Evolutionary conservation across 1,140 invertebrate species (phyloP), one percentile per base, ranked within the genome.

Genomic region (Drosophila pallidifrons): DNA sequence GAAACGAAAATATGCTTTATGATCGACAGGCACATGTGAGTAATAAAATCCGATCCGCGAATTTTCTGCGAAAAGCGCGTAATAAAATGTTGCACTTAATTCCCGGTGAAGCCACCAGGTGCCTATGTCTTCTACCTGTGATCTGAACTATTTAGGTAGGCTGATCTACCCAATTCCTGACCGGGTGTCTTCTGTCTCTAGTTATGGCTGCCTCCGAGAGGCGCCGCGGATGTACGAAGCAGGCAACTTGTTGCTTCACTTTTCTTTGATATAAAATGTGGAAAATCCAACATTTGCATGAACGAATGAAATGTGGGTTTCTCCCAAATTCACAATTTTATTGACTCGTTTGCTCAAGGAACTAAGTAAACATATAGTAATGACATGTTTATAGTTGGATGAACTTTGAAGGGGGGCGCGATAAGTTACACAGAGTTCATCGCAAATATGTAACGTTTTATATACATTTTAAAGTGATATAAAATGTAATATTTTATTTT

Each of bases 231-330:
- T 16, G 46, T 28, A n/a, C 8, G 5, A n/a, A 6, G 10, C 64
- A 65, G 75, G 77, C 70, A 85, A 90, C 81, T 81, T 85, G 81
- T 81, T 89, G 76, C 60, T 55, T 51, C 28, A 77, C 13, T 55
- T 76, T 82, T 91, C 88, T 85, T 87, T 91, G 88, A 91, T 91
- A 91, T 85, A 75, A 79, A 79, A 75, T 79, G 38, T 77, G 88
- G 88, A 88, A 91, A 91, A 91, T 88, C 88, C 88, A 82, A 54
- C 52, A 78, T 61, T 66, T 69, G 55, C 63, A 91, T 91, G 88
- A 91, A 91, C 73, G 86, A 85, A 89, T 57, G 66, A 63, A 55
- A 63, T 51, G 46, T 73, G 86, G 85, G 75, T 81, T 79, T 83
- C 57, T 89, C 77, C 81, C 77, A 64, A 45, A 64, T 77, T 16